Conservation (phyloP, 2,797 vertebrate species). For the Clangula hyemalis region DNA sequence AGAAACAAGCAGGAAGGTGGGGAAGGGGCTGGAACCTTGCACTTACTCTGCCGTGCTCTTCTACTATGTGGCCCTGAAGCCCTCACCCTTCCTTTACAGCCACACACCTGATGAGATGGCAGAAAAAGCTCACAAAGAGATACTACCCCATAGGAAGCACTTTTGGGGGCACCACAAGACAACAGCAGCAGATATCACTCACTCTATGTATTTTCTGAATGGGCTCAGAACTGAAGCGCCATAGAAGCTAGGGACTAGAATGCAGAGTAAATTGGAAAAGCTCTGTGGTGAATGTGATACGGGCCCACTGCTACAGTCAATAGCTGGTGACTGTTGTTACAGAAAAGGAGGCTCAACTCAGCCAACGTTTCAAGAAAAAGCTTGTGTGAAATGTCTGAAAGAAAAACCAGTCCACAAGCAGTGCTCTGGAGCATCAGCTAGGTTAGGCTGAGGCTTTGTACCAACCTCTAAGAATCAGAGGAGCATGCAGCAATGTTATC, state of each 20-base stretch:
- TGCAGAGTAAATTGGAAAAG: background rate
- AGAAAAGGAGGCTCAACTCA: background rate
- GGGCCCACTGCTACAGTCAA: background rate
- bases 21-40: background rate
- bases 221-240: background rate
- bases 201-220: background rate
- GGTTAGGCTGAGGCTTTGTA: background rate
- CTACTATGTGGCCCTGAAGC: background rate
- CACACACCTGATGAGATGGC: background rate
- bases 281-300: background rate
- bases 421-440: background rate
- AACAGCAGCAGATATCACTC: background rate
- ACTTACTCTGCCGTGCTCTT: background rate
- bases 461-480: background rate
- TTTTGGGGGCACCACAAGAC: background rate
- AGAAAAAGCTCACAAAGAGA: background rate
- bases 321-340: background rate
- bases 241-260: background rate
- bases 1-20: background rate
- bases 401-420: background rate
- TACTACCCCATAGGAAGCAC: accelerated
- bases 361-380: background rate
- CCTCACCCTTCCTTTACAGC: background rate
- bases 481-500: background rate
- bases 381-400: background rate